phyloP scores from a whole-genome alignment of 30 jellyfish, hydroid and myxozoan species.

The Aurelia aurita region DNA sequence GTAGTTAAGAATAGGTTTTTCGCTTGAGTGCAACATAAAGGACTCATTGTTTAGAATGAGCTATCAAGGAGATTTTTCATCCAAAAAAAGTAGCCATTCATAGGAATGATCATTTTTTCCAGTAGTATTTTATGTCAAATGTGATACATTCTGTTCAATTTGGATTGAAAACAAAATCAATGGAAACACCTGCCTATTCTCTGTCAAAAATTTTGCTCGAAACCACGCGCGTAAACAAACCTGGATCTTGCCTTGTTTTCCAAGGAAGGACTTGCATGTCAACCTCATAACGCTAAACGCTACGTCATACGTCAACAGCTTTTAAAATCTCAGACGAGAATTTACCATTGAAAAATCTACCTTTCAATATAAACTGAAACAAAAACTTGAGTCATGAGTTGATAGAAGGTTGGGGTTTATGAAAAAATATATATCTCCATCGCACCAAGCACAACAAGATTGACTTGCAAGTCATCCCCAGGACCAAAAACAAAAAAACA shows the following conservation, averaged over 20 bases:
- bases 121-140: no score
- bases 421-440: background rate
- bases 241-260: slow-evolving; percentile 5
- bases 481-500: background rate
- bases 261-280: slow-evolving; percentile 19
- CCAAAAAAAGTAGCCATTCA: no score
- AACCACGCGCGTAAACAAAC: slow-evolving; percentile 3
- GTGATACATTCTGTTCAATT: no score
- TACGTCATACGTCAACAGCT: slow-evolving; percentile 6
- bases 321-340: background rate
- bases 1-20: no score
- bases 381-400: background rate
- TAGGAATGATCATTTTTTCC: no score
- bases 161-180: no score
- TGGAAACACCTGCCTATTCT: no score
- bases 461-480: slow-evolving; percentile 20
- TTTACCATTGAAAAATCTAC: background rate
- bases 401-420: background rate
- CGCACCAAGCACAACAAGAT: background rate
- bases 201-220: no score
- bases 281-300: background rate
- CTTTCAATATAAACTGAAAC: background rate
- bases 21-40: no score
- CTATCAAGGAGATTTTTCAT: no score
- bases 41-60: no score